Conservation (phyloP, 2,797 vertebrate species). For the Lacerta viridis region DNA sequence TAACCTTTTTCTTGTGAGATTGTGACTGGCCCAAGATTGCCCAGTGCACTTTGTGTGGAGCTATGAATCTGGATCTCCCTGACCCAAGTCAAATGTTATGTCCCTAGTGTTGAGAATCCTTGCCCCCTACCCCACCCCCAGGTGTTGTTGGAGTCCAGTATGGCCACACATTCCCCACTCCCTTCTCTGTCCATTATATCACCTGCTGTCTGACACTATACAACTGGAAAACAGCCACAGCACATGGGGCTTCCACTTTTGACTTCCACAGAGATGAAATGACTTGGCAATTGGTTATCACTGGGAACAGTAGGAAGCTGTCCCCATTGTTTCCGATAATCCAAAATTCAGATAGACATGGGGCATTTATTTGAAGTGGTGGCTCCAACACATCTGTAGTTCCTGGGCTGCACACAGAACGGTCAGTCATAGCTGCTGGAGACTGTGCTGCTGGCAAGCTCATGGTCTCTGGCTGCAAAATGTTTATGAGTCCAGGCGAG, state of each 20-base stretch:
- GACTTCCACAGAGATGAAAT: not conserved
- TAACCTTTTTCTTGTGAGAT: no score
- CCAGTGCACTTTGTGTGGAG: no score
- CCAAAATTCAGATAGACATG: conserved; percentile 35
- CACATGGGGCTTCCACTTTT: not conserved
- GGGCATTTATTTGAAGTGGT: not conserved
- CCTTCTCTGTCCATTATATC: not conserved
- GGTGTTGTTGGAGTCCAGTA: no score
- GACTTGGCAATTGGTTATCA: not conserved
- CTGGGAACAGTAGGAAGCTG: no score
- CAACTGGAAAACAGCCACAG: not conserved
- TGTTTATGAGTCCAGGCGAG: not conserved
- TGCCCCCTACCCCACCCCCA: no score
- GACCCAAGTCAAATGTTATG: no score
- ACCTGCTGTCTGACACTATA: not conserved
- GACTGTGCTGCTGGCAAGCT: no score
- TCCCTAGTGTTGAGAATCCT: no score
- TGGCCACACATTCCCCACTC: not conserved
- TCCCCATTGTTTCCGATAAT: not conserved
- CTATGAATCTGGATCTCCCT: no score
- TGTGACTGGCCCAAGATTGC: no score
- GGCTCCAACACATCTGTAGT: not conserved
- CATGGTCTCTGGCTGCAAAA: not conserved
- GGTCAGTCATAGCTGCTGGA: not conserved
- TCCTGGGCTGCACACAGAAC: not conserved